phyloP scores from a whole-genome alignment of 1,140 invertebrate genomes.

The Trialeurodes vaporariorum region DNA sequence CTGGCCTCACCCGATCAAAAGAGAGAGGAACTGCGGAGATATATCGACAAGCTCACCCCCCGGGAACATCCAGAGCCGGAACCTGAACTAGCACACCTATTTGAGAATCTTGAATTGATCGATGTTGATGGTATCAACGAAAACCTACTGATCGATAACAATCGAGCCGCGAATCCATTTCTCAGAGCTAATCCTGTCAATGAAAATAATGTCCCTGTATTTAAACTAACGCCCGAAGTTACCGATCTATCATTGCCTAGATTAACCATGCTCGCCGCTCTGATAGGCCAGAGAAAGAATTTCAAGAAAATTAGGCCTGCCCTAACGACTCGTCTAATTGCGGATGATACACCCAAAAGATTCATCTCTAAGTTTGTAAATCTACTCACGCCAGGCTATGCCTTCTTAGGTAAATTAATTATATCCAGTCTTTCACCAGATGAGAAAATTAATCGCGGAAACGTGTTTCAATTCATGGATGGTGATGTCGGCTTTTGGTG shows the following conservation, averaged over 20 bases:
- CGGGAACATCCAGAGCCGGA: not conserved
- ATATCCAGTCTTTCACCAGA: constrained; percentile 14
- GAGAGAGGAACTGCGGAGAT: not conserved
- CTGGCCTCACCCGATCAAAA: not conserved
- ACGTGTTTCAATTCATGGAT: constrained; percentile 16
- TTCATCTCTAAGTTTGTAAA: constrained; percentile 15
- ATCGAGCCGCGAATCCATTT: not conserved
- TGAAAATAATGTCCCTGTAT: not conserved
- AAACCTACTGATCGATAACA: not conserved
- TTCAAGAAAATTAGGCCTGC: not conserved
- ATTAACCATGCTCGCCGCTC: not conserved
- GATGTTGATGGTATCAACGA: not conserved
- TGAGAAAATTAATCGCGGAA: constrained; percentile 16
- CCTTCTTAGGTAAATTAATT: constrained; percentile 16
- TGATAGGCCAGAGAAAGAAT: not conserved
- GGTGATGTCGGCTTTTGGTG: constrained; percentile 20
- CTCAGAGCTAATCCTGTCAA: not conserved
- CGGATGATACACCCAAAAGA: not conserved
- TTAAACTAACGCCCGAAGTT: not conserved
- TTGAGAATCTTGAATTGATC: too few relatives aligned
- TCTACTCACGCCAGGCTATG: constrained; percentile 16
- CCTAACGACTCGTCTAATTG: not conserved
- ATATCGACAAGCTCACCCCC: not conserved
- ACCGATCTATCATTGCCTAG: not conserved
- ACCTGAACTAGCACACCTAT: not conserved